Base-by-base conservation (phyloP, 2,797 vertebrate genomes). In the Typhlichthys eigenmanni region DNA sequence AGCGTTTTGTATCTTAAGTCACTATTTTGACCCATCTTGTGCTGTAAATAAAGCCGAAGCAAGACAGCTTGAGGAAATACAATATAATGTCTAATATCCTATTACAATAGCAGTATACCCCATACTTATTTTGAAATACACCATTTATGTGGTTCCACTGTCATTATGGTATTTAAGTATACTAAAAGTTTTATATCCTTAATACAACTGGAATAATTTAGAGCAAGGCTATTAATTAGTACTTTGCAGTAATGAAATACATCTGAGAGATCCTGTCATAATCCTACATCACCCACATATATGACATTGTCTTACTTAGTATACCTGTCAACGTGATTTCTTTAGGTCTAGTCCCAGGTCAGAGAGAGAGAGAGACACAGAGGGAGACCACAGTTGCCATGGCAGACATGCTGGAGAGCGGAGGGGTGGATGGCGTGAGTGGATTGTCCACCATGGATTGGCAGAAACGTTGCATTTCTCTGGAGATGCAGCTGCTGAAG, bases 401-500 rank as follows among this genome's bases (percentile, higher is more conserved):
- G 93, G 91, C 91, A 0, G 92, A 92, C 49, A 89, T 93, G 68
- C 78, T 92, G 84, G 95, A 95, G 67, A 87, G 82, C 7, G 72
- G 78, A 47, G 85, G 68, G 43, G 62, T 82, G 0, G 72, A 76
- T 47, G 85, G 66, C 34, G 62, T 81, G 0, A 88, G 80, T 59
- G 64, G 74, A 34, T 64, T 72, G 38, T 68, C 82, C 58, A 69
- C 69, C 54, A 82, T 93, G 72, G 95, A 97, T 77, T 98, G 96
- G 97, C 95, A 97, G 85, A 95, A 97, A 57, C 92, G 95, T 66
- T 98, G 95, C 79, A 74, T 96, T 12, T 85, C 89, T 0, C 76
- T 98, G 80, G 96, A 98, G 84, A 94, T 95, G 59, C 97, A 98
- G 88, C 95, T 98, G 73, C 93, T 96, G 87, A 92, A 93, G 78